Base-by-base conservation (phyloP, 2,888 invertebrate genomes). In the Eupithecia vulgata region DNA sequence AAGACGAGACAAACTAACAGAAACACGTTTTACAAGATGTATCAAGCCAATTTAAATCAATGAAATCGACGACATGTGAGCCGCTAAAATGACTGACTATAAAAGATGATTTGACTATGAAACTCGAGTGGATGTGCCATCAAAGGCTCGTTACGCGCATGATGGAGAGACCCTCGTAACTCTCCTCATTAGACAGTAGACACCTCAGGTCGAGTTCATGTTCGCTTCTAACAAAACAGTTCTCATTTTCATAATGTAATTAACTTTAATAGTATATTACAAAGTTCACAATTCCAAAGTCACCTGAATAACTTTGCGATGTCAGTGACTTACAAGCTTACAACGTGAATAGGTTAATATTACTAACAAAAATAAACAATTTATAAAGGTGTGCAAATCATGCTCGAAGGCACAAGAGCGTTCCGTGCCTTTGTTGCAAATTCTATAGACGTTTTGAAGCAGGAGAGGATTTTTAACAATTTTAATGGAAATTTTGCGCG, bases 121-220 rank as follows among this genome's bases (percentile, higher is more conserved):
- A 72, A 73, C 78, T 80, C 72, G 75, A 78, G 76, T 72, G 72
- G 70, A 77, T 76, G 72, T 77, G 80, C 80, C 81, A 84, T 86
- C 81, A 84, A 82, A 80, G 72, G 72, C 80, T 83, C 83, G 79
- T 84, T 85, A 81, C 81, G 80, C 76, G 80, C 78, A 73, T 81
- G 82, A 81, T 77, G 73, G 78, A 77, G 80, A 78, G 79, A 72
- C 76, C 73, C 78, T 79, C 79, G 81, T 81, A 81, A 83, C 81
- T 79, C 21, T 57, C 25, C 57, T 57, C 57, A 79, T 78, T 78
- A 80, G 72, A 76, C 65, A 57, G 61, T 66, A 71, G 61, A 61
- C 21, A 61, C 71, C 59, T 71, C 70, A 65, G 57, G 64, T 34
- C 35, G 25, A 74, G 72, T 68, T 71, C 66, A 71, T 73, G 67